Percentiles rank a stretch among this genome's conserved stretches.
Conservation (phyloP, 2,888 invertebrate genomes). For the Chrysolina haemoptera region DNA sequence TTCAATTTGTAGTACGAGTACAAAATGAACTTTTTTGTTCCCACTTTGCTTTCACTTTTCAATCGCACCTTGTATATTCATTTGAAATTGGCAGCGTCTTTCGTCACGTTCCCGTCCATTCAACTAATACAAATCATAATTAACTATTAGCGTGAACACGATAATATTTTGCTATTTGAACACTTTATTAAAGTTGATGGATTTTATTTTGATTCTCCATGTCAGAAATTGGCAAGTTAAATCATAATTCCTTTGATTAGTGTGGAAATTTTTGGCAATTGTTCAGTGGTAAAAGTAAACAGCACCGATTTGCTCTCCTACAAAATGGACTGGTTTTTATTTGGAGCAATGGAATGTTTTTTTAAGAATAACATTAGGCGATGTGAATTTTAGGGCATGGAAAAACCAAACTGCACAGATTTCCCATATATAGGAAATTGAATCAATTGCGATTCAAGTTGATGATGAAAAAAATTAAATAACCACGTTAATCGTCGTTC, state of each 20-base stretch:
- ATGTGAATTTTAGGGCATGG: no score
- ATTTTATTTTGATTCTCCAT: conserved; percentile 1
- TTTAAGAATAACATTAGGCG: not conserved
- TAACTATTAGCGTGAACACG: not conserved
- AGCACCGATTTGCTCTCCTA: not conserved
- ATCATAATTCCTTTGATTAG: not conserved
- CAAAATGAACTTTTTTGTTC: no score
- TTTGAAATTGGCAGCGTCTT: not conserved
- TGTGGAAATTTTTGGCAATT: not conserved
- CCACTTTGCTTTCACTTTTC: not conserved
- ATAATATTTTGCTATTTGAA: conserved; percentile 11
- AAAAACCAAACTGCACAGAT: no score
- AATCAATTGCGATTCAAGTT: no score
- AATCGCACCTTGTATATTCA: not conserved
- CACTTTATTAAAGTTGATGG: conserved; percentile 5
- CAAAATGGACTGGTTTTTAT: conserved; percentile 2
- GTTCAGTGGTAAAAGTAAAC: conserved; percentile 3
- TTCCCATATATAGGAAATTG: no score
- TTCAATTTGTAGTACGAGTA: no score
- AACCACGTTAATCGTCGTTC: no score
- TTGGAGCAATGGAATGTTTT: not conserved
- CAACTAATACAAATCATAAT: not conserved
- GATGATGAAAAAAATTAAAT: no score
- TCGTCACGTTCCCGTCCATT: not conserved
- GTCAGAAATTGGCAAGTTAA: conserved; percentile 7